phyloP scores from a whole-genome alignment of 1,140 invertebrate species.

The Aphaenogaster floridana region DNA sequence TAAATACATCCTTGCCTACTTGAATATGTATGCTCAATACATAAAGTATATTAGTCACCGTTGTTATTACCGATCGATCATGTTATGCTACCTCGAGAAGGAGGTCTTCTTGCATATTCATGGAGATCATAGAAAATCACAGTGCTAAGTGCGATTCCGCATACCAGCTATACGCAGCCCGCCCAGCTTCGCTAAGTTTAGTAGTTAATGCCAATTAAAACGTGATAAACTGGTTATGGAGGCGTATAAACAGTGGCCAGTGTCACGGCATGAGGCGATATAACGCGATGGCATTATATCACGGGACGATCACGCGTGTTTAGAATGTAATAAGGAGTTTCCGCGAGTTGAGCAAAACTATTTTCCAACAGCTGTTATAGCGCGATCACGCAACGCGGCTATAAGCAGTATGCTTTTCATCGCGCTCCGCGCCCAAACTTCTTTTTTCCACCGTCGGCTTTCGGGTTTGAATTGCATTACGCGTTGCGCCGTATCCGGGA shows the following conservation, averaged over 20 bases:
- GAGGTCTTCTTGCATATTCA: slow-evolving; percentile 50
- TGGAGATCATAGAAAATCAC: slow-evolving; percentile 25
- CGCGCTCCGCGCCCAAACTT: slow-evolving; percentile 68
- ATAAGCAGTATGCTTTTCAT: slow-evolving; percentile 77
- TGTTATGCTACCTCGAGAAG: neutral
- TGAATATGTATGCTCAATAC: slow-evolving; percentile 41
- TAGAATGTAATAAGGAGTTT: slow-evolving; percentile 62
- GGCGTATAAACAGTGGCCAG: slow-evolving; percentile 1
- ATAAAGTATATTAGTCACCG: slow-evolving; percentile 32
- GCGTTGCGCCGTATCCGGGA: slow-evolving; percentile 65
- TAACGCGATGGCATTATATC: slow-evolving; percentile 40
- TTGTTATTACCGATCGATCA: slow-evolving; percentile 46
- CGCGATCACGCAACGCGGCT: slow-evolving; percentile 76
- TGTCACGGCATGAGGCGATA: slow-evolving; percentile 35
- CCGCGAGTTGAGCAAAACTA: slow-evolving; percentile 63
- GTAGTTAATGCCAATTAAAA: slow-evolving; percentile 48
- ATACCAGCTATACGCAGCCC: neutral
- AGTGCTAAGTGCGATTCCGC: slow-evolving; percentile 17
- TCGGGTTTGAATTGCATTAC: slow-evolving; percentile 70
- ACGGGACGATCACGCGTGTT: slow-evolving; percentile 26
- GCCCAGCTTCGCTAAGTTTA: slow-evolving; percentile 3
- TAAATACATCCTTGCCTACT: neutral
- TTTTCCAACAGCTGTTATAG: slow-evolving; percentile 75
- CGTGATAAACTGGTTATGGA: slow-evolving; percentile 16
- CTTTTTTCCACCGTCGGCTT: slow-evolving; percentile 60